Conservation (phyloP, 2,888 invertebrate genomes). For the Linnaemya vulpina region DNA sequence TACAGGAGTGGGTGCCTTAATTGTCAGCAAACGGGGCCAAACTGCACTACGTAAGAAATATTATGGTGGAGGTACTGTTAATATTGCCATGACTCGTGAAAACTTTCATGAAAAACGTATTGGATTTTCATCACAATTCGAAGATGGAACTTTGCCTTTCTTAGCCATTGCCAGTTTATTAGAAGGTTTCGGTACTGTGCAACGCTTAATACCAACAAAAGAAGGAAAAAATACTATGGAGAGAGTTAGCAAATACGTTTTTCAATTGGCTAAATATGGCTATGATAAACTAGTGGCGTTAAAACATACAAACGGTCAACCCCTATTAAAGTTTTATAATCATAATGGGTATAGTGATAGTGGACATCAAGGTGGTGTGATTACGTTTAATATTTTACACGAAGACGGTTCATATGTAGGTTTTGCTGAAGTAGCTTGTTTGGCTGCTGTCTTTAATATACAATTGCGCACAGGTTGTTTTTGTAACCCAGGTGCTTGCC, state of each 20-base stretch:
- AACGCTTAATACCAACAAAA: slow-evolving; percentile 85
- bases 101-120: slow-evolving; percentile 89
- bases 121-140: slow-evolving; percentile 91
- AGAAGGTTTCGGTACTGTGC: slow-evolving; percentile 91
- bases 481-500: slow-evolving; percentile 98
- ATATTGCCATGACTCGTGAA: slow-evolving; percentile 89
- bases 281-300: slow-evolving; percentile 86
- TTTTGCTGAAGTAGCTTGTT: slow-evolving; percentile 94
- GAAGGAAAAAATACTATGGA: slow-evolving; percentile 84
- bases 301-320: slow-evolving; percentile 88
- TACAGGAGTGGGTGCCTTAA: slow-evolving; percentile 95
- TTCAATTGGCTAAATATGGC: slow-evolving; percentile 89
- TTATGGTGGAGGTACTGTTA: slow-evolving; percentile 97
- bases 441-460: slow-evolving; percentile 93
- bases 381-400: slow-evolving; percentile 94
- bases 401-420: slow-evolving; percentile 92
- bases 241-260: slow-evolving; percentile 89
- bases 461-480: slow-evolving; percentile 96
- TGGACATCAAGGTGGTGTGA: slow-evolving; percentile 90
- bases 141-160: slow-evolving; percentile 96
- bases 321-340: slow-evolving; percentile 88
- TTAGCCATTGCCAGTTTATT: slow-evolving; percentile 91
- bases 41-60: slow-evolving; percentile 85
- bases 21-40: slow-evolving; percentile 86
- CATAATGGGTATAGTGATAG: slow-evolving; percentile 87